Evolutionary conservation across 2,113 vertebrate species (phyloP).

Genomic region (Cathartes aura): DNA sequence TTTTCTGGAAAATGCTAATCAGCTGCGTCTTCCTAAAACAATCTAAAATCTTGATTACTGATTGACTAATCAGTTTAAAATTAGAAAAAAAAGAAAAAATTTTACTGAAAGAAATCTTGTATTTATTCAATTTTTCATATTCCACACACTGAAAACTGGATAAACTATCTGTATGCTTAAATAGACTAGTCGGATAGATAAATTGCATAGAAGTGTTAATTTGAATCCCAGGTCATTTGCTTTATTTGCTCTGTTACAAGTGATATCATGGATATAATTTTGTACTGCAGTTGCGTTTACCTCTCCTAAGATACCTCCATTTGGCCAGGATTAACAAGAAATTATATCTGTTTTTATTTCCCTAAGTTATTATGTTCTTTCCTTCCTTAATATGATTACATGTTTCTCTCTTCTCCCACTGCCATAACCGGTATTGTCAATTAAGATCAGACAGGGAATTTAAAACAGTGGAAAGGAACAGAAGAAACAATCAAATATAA

Average conservation of each 20-base stretch:
- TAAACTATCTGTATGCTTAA: not conserved
- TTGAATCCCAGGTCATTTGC: not conserved
- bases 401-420: not conserved
- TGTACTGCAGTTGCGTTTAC: not conserved
- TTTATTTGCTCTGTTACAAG: not conserved
- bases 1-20: not conserved
- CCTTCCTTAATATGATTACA: not conserved
- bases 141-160: not conserved
- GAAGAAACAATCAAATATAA: not conserved
- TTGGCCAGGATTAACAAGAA: not conserved
- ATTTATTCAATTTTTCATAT: not conserved
- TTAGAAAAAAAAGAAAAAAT: fast-evolving
- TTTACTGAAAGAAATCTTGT: not conserved
- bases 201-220: not conserved
- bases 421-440: not conserved
- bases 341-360: not conserved
- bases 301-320: not conserved
- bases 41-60: not conserved
- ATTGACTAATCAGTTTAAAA: not conserved
- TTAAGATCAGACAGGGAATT: not conserved
- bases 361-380: not conserved
- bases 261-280: not conserved
- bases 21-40: not conserved
- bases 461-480: not conserved
- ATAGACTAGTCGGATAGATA: not conserved